Percentiles rank a stretch among this genome's conserved stretches.
Conservation (phyloP, 2,888 invertebrate species). For the Escarpia spicata region DNA sequence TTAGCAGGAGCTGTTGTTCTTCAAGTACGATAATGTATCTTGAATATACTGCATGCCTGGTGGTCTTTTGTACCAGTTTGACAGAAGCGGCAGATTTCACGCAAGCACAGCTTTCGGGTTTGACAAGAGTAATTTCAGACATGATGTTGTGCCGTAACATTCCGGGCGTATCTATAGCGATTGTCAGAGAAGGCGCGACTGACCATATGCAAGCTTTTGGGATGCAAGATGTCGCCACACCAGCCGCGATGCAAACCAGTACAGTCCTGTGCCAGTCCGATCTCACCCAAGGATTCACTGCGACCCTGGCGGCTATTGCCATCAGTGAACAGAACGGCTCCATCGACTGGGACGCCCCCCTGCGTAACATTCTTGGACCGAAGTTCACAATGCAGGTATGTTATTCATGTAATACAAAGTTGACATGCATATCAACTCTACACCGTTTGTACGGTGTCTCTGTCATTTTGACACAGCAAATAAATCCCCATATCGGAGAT, state of each 20-base stretch:
- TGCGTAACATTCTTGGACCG: not conserved
- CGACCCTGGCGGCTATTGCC: conserved; percentile 45
- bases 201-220: not conserved
- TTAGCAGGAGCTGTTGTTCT: not conserved
- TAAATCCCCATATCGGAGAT: too few species aligned
- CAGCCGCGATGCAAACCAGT: not conserved
- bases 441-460: too few species aligned
- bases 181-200: not conserved
- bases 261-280: not conserved
- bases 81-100: not conserved
- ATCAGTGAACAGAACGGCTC: not conserved
- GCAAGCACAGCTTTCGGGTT: not conserved
- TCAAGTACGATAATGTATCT: not conserved
- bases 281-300: conserved; percentile 55
- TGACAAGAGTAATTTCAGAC: not conserved
- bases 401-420: not conserved
- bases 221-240: not conserved
- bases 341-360: not conserved
- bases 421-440: too few species aligned
- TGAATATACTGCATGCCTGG: not conserved
- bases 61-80: not conserved
- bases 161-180: not conserved
- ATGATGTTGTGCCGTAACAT: not conserved
- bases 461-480: too few species aligned
- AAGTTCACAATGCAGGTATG: not conserved